Base-by-base conservation (phyloP, 35 echinoderm and acorn worm species). In the Lytechinus pictus region DNA sequence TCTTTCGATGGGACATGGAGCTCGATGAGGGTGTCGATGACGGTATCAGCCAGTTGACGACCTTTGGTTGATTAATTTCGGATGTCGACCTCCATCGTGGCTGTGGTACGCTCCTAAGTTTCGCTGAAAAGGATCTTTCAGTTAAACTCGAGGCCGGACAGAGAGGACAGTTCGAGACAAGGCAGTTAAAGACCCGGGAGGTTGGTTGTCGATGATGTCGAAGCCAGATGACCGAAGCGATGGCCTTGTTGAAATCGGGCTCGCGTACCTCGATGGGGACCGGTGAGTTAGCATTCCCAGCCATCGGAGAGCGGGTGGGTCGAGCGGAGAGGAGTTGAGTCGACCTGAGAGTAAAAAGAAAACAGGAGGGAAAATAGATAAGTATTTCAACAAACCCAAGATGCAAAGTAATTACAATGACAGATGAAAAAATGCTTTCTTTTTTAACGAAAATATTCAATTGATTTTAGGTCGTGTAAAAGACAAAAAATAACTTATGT, bases 161-260 rank as follows among this genome's bases (percentile, higher is more conserved):
- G 29, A 90, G 88, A 6, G 88, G 88, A 21, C 88, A 90, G 88
- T 90, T 90, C 16, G 88, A 52, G 88, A 90, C 88, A 27, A 21
- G 29, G 88, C 88, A 90, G 29, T 90, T 90, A 10, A 90, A 90
- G 10, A 52, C 52, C 9, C 27, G 4, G 10, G 29, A 90, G 4
- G 88, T 90, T 54, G 29, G 10, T 90, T 90, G 88, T 52, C 29
- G 29, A 27, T 5, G 29, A 21, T 90, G 88, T 52, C 88, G 88
- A 90, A 16, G 9, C 88, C 29, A 90, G 88, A 90, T 90, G 88
- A 90, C 28, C 28, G 88, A 90, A 8, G 88, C 88, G 88, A 90
- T 90, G 29, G 88, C 88, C 88, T 54, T 90, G 88, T 52, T 90
- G 88, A 90, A 90, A 27, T 90, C 88, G 29, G 88, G 88, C 28